Conservation (phyloP, 2,113 vertebrate species). For the Copsychus sechellarum region DNA sequence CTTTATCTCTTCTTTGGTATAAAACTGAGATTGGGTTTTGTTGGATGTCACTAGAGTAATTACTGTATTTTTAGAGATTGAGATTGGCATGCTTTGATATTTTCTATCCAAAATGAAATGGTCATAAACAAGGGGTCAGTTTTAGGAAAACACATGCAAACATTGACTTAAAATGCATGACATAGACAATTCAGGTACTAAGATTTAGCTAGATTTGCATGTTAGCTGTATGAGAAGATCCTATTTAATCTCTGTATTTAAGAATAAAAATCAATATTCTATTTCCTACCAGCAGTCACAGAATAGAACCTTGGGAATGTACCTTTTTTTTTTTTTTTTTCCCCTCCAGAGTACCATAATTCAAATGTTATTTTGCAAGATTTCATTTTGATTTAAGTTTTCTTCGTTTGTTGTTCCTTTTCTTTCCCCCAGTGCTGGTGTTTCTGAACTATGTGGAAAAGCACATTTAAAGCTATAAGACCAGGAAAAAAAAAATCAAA, state of each 20-base stretch:
- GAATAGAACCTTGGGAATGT: neutral
- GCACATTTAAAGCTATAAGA: neutral
- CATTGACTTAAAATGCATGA: neutral
- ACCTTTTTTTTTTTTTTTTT: neutral
- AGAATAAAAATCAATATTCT: neutral
- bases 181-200: neutral
- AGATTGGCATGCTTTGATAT: neutral
- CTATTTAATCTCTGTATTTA: neutral
- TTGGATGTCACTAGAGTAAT: neutral
- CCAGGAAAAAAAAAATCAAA: neutral
- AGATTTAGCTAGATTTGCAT: neutral
- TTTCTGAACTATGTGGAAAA: neutral
- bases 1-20: neutral
- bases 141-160: neutral
- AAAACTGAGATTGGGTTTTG: neutral
- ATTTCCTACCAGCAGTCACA: neutral
- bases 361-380: neutral
- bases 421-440: neutral
- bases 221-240: neutral
- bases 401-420: neutral
- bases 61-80: neutral
- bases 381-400: neutral
- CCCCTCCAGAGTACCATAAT: neutral
- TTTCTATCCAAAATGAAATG: neutral
- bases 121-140: neutral